Evolutionary conservation across 1,140 invertebrate genomes (phyloP).

Genomic region (Stegodyphus mimosarum): DNA sequence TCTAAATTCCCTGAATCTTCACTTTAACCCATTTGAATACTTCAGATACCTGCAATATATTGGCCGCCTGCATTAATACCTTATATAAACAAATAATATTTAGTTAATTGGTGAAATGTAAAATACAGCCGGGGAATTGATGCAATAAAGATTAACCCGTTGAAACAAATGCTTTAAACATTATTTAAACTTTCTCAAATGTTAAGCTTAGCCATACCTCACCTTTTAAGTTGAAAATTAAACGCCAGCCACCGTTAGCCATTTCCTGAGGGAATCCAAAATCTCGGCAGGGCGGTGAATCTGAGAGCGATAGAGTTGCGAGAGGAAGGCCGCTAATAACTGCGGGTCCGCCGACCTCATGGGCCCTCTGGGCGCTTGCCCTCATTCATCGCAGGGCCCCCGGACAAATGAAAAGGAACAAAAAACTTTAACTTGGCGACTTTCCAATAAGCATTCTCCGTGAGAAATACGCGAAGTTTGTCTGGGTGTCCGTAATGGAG

Average conservation of each 20-base stretch:
- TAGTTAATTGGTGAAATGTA: too few species aligned
- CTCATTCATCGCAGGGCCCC: constrained; percentile 21
- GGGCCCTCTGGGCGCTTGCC: not conserved
- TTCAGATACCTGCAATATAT: too few species aligned
- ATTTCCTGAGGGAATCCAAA: not conserved
- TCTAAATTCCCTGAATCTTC: too few species aligned
- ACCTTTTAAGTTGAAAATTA: constrained; percentile 9
- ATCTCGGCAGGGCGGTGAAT: constrained; percentile 19
- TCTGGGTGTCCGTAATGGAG: constrained; percentile 37
- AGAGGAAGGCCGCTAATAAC: constrained; percentile 27
- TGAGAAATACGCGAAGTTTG: constrained; percentile 20
- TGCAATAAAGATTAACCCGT: too few species aligned
- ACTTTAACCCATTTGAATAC: too few species aligned
- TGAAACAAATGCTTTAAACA: too few species aligned
- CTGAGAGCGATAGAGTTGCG: constrained; percentile 20
- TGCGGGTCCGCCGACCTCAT: constrained; percentile 4
- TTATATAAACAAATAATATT: too few species aligned
- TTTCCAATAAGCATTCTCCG: constrained; percentile 35
- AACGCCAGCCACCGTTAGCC: not conserved
- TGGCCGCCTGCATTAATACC: too few species aligned
- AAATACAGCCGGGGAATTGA: too few species aligned
- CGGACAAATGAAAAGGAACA: not conserved
- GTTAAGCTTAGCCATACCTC: too few species aligned
- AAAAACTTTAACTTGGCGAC: constrained; percentile 15
- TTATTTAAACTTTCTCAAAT: too few species aligned